phyloP scores from a whole-genome alignment of 2,888 invertebrate genomes.

The Acanthosepion esculentum region DNA sequence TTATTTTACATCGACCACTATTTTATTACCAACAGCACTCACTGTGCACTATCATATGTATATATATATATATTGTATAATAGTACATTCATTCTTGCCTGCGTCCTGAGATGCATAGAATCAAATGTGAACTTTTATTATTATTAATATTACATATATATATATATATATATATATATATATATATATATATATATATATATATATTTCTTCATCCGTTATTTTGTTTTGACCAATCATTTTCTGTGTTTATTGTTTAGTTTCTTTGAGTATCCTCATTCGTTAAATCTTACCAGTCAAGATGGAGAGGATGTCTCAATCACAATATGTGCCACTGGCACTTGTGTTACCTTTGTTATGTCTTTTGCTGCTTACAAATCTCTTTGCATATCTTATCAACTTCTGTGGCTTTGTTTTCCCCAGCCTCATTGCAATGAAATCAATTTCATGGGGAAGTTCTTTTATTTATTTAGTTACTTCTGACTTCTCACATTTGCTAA shows the following conservation, averaged over 20 bases:
- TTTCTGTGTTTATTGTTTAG: background rate
- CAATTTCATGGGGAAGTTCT: background rate
- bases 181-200: background rate
- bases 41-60: too few species aligned
- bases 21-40: too few species aligned
- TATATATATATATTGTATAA: too few species aligned
- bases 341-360: background rate
- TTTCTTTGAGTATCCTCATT: background rate
- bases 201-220: background rate
- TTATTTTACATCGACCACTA: too few species aligned
- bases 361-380: background rate
- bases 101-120: too few species aligned
- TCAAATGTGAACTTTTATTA: too few species aligned
- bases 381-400: slow-evolving; percentile 22
- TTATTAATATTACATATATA: too few species aligned
- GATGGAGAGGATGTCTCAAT: background rate
- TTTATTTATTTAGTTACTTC: background rate
- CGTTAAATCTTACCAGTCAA: background rate
- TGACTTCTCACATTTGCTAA: background rate
- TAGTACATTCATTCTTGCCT: too few species aligned
- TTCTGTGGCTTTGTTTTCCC: background rate
- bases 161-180: background rate
- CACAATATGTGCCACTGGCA: background rate
- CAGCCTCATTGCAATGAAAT: background rate
- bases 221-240: background rate